Base-by-base conservation (phyloP, 2,888 invertebrate genomes). In the Anoncus sp. region DNA sequence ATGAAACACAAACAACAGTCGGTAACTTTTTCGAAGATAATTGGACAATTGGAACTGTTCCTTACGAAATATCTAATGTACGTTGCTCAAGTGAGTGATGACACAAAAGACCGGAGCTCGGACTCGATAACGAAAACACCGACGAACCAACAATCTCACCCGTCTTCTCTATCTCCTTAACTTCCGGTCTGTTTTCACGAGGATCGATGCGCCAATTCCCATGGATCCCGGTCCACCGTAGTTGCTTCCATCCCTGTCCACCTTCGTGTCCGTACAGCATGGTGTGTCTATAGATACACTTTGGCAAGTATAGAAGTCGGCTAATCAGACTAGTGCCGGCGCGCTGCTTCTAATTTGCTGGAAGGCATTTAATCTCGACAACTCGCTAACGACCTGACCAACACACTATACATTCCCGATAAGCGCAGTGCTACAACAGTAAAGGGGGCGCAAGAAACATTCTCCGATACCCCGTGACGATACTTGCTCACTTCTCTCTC, bases 351-450 rank as follows among this genome's bases (percentile, higher is more conserved):
- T 89, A 88, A 90, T 90, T 89, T 87, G 85, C 87, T 87, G 83
- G 85, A 85, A 88, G 88, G 88, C 89, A 89, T 90, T 91, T 90
- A 90, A 90, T 89, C 90, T 90, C 86, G 87, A 89, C 89, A 88
- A 90, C 88, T 90, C 87, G 89, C 90, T 90, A 90, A 90, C 90
- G 90, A 90, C 90, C 89, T 89, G 90, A 89, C 90, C 88, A 89
- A 89, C 87, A 87, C 85, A 85, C 85, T 89, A 87, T 88, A 88
- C 89, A 87, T 90, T 88, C 85, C 88, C 90, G 90, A 90, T 90
- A 90, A 89, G 90, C 86, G 87, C n/a, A 86, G 43, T 40, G 63
- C 65, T 51, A 51, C 49, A 38, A 20, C n/a, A 35, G 40, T 51
- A 70, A 9, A 12, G 51, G 51, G 24, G 5, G 81, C 75, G 83